Evolutionary conservation across 1,140 invertebrate species (phyloP), one percentile per base, ranked within the genome.

Genomic region (Drosophila pachea): DNA sequence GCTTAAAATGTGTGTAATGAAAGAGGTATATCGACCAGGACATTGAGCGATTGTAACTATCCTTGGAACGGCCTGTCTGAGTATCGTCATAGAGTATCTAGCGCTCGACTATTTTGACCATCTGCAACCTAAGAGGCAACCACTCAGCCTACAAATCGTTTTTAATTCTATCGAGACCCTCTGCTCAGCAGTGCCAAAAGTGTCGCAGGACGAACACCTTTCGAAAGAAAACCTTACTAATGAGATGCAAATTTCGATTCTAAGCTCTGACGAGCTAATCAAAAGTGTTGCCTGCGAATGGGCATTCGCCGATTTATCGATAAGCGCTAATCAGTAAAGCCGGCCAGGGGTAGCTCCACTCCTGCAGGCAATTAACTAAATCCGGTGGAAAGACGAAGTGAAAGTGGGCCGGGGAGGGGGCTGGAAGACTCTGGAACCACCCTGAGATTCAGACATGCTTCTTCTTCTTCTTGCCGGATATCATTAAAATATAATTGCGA

Each of bases 401-500:
- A 33, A 35, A 49, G 62, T 9, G 16, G 61, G 40, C 40, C 12
- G 16, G 61, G 40, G n/a, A 14, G 35, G 22, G n/a, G 7, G 8
- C 12, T 12, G 42, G n/a, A 22, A 22, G 8, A 9, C 12, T 38
- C 43, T 8, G 42, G 50, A 61, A 42, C 66, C 55, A 84, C 68
- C 78, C 78, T 32, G 4, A 62, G 38, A 66, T 11, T n/a, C 9
- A 47, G 32, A 43, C 8, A 43, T n/a, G 38, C 38, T 40, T 29
- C 52, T 12, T 11, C 38, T 43, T 31, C 29, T 38, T 60, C 60
- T 36, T 49, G 47, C 48, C 59, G 61, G 68, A 55, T 74, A 56
- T 59, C 81, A 84, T 84, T 84, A 77, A 84, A 84, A 81, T 84
- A 84, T 84, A 84, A 84, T 86, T 84, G 81, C 76, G 81, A 77